Conservation (phyloP, 2,888 invertebrate genomes). For the Suillia variegata region DNA sequence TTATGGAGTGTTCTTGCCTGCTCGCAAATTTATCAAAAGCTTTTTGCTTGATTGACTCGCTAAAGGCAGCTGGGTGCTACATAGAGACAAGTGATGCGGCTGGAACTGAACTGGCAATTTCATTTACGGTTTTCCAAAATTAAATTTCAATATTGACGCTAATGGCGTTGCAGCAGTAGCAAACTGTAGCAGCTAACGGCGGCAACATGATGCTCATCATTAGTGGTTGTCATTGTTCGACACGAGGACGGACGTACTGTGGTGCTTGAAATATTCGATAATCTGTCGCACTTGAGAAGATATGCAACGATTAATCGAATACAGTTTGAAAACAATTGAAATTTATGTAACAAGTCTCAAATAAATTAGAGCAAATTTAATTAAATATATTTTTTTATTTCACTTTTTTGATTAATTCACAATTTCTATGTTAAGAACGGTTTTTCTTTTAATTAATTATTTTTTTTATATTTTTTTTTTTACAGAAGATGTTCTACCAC, state of each 20-base stretch:
- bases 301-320: neutral
- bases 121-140: neutral
- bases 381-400: neutral
- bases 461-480: conserved; percentile 19
- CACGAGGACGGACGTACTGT: neutral
- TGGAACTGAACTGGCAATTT: neutral
- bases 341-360: neutral
- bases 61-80: neutral
- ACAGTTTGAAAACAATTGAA: neutral
- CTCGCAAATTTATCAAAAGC: conserved; percentile 18
- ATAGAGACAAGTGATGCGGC: too few relatives aligned
- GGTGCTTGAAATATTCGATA: neutral
- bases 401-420: neutral
- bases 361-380: neutral
- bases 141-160: neutral
- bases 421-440: too few relatives aligned
- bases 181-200: too few relatives aligned
- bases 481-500: conserved; percentile 45
- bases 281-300: neutral
- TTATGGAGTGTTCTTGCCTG: neutral
- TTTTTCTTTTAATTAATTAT: neutral
- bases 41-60: conserved; percentile 23
- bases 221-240: neutral
- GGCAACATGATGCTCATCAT: neutral
- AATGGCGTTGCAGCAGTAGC: neutral